A percentile compares a stretch with the other conserved stretches of the same genome.
phyloP scores from a whole-genome alignment of 2,888 invertebrate genomes.

The Pyralis farinalis region DNA sequence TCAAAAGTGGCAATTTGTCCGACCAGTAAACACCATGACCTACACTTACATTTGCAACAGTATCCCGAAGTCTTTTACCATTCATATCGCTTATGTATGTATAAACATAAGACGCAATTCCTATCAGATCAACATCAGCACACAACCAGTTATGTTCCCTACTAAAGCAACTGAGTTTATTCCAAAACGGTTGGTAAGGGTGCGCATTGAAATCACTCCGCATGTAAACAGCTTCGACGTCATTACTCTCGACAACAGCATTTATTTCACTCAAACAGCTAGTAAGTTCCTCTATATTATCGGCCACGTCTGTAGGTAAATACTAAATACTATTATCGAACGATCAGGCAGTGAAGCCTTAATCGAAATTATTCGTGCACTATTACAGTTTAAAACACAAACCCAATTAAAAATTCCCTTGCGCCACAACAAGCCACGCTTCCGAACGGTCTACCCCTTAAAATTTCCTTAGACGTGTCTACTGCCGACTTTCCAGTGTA shows the following conservation, averaged over 20 bases:
- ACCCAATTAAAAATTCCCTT: not conserved
- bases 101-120: not conserved
- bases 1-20: not conserved
- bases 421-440: not conserved
- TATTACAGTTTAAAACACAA: not conserved
- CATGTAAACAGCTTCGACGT: not conserved
- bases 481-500: not conserved
- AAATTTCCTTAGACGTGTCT: not conserved
- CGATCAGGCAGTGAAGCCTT: not conserved
- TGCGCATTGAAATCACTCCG: not conserved
- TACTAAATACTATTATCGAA: not conserved
- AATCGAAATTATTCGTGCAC: not conserved
- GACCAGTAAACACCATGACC: conserved; percentile 1
- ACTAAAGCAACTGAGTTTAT: not conserved
- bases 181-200: not conserved
- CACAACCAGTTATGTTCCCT: not conserved
- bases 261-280: not conserved
- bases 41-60: not conserved
- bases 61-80: not conserved
- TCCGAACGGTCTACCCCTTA: not conserved
- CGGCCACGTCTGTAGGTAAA: not conserved
- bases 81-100: not conserved
- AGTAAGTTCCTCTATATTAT: not conserved
- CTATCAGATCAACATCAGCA: not conserved
- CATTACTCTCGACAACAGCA: not conserved